Conservation (phyloP, 1,140 invertebrate species). For the Mizuhopecten yessoensis region DNA sequence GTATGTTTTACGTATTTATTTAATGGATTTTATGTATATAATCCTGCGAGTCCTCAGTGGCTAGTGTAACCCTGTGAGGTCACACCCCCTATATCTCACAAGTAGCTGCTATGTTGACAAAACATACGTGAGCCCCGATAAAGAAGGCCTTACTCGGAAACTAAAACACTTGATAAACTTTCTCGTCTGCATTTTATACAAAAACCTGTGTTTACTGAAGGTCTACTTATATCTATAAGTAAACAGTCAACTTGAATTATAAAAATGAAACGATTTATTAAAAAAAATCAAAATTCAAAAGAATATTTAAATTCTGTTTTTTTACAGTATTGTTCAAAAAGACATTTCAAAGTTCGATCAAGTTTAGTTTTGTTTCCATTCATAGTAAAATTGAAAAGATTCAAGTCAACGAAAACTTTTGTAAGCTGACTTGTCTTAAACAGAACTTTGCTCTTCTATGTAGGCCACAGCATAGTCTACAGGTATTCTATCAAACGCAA, state of each 20-base stretch:
- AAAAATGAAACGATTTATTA: too few relatives aligned
- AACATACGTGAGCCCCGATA: not conserved
- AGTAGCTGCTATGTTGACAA: constrained; percentile 11
- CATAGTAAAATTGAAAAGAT: not conserved
- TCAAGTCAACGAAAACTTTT: not conserved
- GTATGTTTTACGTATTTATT: not conserved
- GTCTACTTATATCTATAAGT: too few relatives aligned
- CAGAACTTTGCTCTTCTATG: too few relatives aligned
- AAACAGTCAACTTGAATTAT: too few relatives aligned
- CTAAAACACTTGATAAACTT: not conserved
- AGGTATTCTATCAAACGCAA: too few relatives aligned
- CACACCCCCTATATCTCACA: not conserved
- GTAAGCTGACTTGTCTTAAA: not conserved
- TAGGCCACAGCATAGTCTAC: not conserved
- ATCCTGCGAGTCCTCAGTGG: not conserved
- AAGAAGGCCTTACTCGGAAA: not conserved
- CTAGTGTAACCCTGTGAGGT: not conserved
- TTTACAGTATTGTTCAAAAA: too few relatives aligned
- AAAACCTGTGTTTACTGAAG: too few relatives aligned
- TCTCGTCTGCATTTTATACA: not conserved
- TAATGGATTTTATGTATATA: not conserved
- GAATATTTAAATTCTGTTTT: too few relatives aligned
- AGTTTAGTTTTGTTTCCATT: not conserved
- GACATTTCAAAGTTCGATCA: not conserved
- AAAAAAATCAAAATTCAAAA: too few relatives aligned